Percentiles rank a stretch among this genome's conserved stretches.
Conservation (phyloP, 2,888 invertebrate species). For the Ditula angustiorana region DNA sequence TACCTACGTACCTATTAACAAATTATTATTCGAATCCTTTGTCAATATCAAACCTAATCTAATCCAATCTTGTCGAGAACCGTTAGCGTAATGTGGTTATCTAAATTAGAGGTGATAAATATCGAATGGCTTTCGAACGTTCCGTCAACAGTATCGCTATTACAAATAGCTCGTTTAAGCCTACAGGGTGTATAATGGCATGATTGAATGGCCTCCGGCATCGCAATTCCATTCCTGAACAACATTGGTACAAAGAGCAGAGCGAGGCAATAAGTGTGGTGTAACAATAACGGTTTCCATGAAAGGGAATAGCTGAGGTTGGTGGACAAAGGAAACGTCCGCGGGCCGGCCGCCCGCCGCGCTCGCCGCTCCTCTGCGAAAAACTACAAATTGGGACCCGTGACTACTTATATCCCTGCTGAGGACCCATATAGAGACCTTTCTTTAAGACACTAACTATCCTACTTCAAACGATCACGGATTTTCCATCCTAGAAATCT, state of each 20-base stretch:
- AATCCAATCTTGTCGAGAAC: conserved; percentile 57
- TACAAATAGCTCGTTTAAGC: conserved; percentile 58
- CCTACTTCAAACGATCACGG: too few relatives aligned
- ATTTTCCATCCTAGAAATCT: too few relatives aligned
- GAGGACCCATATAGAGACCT: not conserved
- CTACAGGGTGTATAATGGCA: conserved; percentile 47
- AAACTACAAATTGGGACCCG: conserved; percentile 64
- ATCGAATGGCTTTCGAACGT: conserved; percentile 43
- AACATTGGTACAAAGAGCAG: conserved; percentile 61
- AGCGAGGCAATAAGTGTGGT: conserved; percentile 60
- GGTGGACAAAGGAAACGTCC: conserved; percentile 66
- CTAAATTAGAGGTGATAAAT: conserved; percentile 46
- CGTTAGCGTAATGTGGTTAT: conserved; percentile 50
- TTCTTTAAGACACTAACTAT: too few relatives aligned
- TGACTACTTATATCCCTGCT: not conserved
- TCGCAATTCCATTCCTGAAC: conserved; percentile 58
- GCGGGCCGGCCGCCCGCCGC: conserved; percentile 70
- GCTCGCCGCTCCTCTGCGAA: conserved; percentile 65
- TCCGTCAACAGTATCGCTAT: conserved; percentile 48
- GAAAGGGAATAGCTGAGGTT: conserved; percentile 66
- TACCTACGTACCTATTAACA: conserved; percentile 24
- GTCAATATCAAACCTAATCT: conserved; percentile 50
- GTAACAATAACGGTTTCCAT: conserved; percentile 70
- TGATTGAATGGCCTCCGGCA: conserved; percentile 58
- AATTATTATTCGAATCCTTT: conserved; percentile 54